These are phyloP conservation scores for Pantelozetes paolii DNA, from an alignment of 2,888 invertebrate species.

Conservation along the genomic window DNA sequence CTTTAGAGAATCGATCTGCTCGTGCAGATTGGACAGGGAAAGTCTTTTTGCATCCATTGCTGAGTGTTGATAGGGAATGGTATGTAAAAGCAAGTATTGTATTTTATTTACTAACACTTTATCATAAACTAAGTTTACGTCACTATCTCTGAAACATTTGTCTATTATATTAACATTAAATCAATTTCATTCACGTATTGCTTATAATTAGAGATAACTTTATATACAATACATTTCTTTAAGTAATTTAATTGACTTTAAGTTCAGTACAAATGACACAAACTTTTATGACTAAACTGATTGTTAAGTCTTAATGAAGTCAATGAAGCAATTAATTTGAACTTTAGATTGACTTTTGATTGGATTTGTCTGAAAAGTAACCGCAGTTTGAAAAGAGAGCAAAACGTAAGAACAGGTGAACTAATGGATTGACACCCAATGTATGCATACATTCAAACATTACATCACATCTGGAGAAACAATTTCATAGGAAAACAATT, in stretches of 20 bases:
- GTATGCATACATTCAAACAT: too few species aligned
- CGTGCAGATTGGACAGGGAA: slow-evolving; percentile 35
- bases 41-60: slow-evolving; percentile 23
- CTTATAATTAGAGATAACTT: background rate
- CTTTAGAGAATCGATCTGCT: slow-evolving; percentile 33
- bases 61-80: too few species aligned
- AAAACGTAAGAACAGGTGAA: slow-evolving; percentile 23
- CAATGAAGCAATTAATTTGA: slow-evolving; percentile 11
- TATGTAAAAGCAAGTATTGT: background rate
- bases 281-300: background rate
- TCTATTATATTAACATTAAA: background rate
- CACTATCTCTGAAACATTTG: background rate
- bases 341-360: background rate
- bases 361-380: background rate
- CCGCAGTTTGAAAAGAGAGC: background rate
- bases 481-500: slow-evolving; percentile 15
- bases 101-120: slow-evolving; percentile 9
- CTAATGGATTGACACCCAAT: background rate
- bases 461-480: slow-evolving; percentile 30
- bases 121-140: background rate
- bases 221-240: slow-evolving; percentile 5
- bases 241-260: background rate
- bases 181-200: slow-evolving; percentile 13
- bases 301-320: slow-evolving; percentile 17
- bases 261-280: background rate